phyloP scores from a whole-genome alignment of 30 jellyfish, hydroid and myxozoan species.

The Aurelia sp. region DNA sequence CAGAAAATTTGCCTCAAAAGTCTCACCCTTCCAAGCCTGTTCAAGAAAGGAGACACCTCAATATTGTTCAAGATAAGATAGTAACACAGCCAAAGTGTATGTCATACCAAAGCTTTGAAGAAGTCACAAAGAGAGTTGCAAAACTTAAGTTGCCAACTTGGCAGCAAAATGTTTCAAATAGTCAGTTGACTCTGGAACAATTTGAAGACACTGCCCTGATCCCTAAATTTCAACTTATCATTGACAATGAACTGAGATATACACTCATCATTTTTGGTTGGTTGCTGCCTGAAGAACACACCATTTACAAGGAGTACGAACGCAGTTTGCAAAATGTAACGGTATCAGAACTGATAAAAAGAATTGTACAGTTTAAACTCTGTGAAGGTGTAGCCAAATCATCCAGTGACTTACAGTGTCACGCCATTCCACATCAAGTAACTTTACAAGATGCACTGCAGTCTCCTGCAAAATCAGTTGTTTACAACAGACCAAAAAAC shows the following conservation, averaged over 20 bases:
- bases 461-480: constrained; percentile 12
- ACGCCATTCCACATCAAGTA: constrained; percentile 8
- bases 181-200: constrained; percentile 16
- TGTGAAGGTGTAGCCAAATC: constrained; percentile 27
- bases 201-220: constrained; percentile 40
- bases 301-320: constrained; percentile 24
- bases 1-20: constrained; percentile 26
- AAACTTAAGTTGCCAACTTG: constrained; percentile 23
- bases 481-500: constrained; percentile 25
- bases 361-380: constrained; percentile 8
- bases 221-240: constrained; percentile 33
- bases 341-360: constrained; percentile 19
- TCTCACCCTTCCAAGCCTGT: constrained; percentile 31
- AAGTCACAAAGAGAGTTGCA: constrained; percentile 32
- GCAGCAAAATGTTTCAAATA: constrained; percentile 31
- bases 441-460: constrained; percentile 12
- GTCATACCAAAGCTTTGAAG: constrained; percentile 5
- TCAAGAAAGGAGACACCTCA: constrained; percentile 18
- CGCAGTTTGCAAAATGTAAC: constrained; percentile 29
- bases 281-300: constrained; percentile 15
- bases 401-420: not conserved
- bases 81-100: constrained; percentile 7
- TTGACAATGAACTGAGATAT: constrained; percentile 1
- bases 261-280: constrained; percentile 20
- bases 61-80: constrained; percentile 24